Evolutionary conservation across 1,140 invertebrate genomes (phyloP), one percentile per base, ranked within the genome.

Genomic region (Heliconius eleuchia): DNA sequence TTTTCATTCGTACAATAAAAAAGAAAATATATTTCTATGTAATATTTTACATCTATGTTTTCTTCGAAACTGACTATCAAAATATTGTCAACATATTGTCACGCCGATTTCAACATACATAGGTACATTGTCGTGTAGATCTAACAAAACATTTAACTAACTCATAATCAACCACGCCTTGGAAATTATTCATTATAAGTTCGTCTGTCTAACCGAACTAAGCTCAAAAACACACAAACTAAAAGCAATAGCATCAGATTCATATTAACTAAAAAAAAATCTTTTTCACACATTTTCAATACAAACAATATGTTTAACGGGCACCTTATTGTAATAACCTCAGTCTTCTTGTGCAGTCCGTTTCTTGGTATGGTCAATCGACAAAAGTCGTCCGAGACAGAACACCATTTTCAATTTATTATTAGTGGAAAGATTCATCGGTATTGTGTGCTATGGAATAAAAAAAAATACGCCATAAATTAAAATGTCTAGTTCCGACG

Each of bases 311-410:
- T 82, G 77, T 72, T 84, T 85, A 88, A 87, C 86, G 85, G 84
- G 80, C 81, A 77, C 77, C 86, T 80, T 82, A 83, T 66, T 30
- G 60, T 89, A 87, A 88, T 85, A 84, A 83, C 81, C 78, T 80
- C 84, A 78, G 88, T 90, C 92, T 88, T 89, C 92, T 92, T 92
- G 92, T 94, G 90, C 88, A 92, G 92, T 94, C 92, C 86, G 83
- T 88, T 94, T 93, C 91, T 89, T 82, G 85, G 92, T 92, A 94
- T 77, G 85, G 83, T 73, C 81, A 79, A 87, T 85, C 86, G 83
- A 92, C 89, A 90, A 89, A 93, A 91, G 89, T 88, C 80, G 80
- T 86, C 88, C 83, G 76, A 87, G 77, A 85, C 86, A 85, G 87
- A 87, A 85, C 84, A 84, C 88, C 87, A 93, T 94, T 91, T 92